Conservation (phyloP, 2,797 vertebrate species). For the Gobionotothen gibberifrons region DNA sequence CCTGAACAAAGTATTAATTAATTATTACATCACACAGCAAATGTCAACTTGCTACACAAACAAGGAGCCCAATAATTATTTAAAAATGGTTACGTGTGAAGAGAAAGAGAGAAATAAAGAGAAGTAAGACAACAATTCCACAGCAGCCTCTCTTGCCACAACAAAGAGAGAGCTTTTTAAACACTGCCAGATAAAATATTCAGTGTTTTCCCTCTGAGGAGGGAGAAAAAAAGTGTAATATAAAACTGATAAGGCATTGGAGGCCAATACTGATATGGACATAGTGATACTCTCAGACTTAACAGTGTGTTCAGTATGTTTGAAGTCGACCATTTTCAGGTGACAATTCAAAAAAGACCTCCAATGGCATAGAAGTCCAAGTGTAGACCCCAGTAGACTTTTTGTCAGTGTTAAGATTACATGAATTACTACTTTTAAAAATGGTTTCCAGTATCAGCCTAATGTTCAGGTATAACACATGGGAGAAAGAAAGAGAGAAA, state of each 20-base stretch:
- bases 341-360: not conserved
- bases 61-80: not conserved
- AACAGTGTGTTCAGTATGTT: not conserved
- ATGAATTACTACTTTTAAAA: conserved; percentile 34
- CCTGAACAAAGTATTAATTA: too few relatives aligned
- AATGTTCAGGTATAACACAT: conserved; percentile 35
- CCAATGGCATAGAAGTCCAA: not conserved
- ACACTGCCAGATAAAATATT: conserved; percentile 33
- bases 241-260: conserved; percentile 15
- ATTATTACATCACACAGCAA: too few relatives aligned
- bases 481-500: conserved; percentile 47
- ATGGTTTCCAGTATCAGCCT: conserved; percentile 18
- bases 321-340: not conserved
- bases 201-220: conserved; percentile 22
- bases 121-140: conserved; percentile 26
- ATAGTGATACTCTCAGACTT: not conserved
- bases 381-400: not conserved
- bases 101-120: not conserved
- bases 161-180: conserved; percentile 45
- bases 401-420: conserved; percentile 7
- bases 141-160: conserved; percentile 35
- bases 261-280: conserved; percentile 11
- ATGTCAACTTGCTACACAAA: too few relatives aligned
- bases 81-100: not conserved
- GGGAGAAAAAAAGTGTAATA: conserved; percentile 1